phyloP scores from a whole-genome alignment of 2,797 vertebrate species.

The Gephyroberyx darwinii region DNA sequence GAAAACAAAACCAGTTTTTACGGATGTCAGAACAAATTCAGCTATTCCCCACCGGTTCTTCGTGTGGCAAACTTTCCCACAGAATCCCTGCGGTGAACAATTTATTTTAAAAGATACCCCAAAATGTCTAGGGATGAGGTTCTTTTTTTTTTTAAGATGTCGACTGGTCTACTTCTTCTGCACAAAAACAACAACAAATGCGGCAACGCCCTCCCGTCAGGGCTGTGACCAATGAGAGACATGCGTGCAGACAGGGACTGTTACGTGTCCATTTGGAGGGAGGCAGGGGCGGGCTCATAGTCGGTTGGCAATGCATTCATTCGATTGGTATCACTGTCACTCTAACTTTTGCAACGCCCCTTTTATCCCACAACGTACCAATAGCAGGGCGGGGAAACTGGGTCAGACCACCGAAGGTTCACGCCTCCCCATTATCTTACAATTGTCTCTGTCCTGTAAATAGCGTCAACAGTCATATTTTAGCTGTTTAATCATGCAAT shows the following conservation, averaged over 20 bases:
- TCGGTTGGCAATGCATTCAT: constrained; percentile 48
- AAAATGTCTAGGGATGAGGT: background rate
- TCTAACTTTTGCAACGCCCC: background rate
- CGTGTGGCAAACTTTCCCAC: background rate
- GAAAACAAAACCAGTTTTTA: constrained; percentile 24
- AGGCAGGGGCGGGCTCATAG: background rate
- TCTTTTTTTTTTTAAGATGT: constrained; percentile 73
- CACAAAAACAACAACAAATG: constrained; percentile 80
- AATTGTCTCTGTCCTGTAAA: constrained; percentile 55
- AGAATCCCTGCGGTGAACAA: background rate
- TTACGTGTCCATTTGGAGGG: constrained; percentile 25
- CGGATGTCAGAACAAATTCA: constrained; percentile 14
- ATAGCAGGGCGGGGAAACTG: constrained; percentile 40
- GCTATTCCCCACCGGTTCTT: background rate
- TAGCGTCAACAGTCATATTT: background rate
- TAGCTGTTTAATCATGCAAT: background rate
- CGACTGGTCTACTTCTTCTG: constrained; percentile 59
- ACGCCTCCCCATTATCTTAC: background rate
- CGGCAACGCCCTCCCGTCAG: constrained; percentile 34
- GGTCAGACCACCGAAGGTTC: constrained; percentile 15
- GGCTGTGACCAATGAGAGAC: constrained; percentile 62
- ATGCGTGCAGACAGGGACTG: background rate
- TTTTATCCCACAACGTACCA: constrained; percentile 24
- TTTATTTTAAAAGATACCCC: background rate
- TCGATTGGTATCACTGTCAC: constrained; percentile 31